Evolutionary conservation across 2,888 invertebrate species (phyloP), one percentile per base, ranked within the genome.

Genomic region (Blomia tropicalis): DNA sequence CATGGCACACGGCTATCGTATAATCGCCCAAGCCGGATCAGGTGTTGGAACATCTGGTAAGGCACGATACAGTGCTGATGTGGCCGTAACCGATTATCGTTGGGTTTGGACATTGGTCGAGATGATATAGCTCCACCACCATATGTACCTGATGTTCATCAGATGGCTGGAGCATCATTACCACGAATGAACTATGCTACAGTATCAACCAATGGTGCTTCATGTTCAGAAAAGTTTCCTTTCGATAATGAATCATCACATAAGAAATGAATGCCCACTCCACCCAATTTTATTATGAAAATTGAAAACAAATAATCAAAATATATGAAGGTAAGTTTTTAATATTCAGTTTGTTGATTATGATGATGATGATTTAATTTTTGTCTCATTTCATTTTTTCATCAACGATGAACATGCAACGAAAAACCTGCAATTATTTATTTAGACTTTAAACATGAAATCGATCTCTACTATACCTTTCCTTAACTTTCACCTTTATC

Each of bases 11-110:
- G 62, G 62, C n/a, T 62, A 62, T 62, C 56, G 43, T 25, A 56
- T 62, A 1, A 58, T 62, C 19, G 2, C 56, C 23, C 58, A 58
- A 30, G 56, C 62, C 2, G 62, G 62, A n/a, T 43, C 58, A 23
- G 62, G 62, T 1, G 58, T 62, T 1, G 63, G 63, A 29, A 61
- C 59, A 17, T 60, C 60, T 5, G 63, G 63, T 2, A 63, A 63
- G 36, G 63, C 63, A 11, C n/a, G 63, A 19, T 63, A 63, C 54
- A 60, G 60, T 54, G 63, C 63, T 31, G 63, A 63, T 47, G 63
- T 63, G 11, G 60, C 63, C 14, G 60, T 63, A 17, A 63, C 63
- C 27, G 63, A 63, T 29, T 63, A 61, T 27, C 60, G 63, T 19
- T 63, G 63, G 63, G 44, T 63, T 23, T 63, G 63, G 63, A 63